Percentiles rank a stretch among this genome's conserved stretches.
phyloP scores from a whole-genome alignment of 37 sponge, comb jelly and placozoan species.

The Chondrilla cf. caribensis region DNA sequence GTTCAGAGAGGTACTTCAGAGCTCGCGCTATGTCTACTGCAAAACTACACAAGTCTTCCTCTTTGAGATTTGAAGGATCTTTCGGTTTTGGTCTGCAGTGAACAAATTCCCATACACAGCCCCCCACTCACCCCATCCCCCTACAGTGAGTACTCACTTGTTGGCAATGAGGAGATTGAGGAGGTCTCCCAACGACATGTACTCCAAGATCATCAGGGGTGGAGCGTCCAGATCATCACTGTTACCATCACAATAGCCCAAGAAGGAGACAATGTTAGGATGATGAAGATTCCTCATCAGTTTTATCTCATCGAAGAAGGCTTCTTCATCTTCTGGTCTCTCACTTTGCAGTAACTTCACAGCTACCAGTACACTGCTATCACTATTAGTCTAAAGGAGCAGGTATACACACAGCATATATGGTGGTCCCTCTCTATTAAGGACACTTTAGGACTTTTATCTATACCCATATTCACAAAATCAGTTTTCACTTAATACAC shows the following conservation, averaged over 20 bases:
- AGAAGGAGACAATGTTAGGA: slow-evolving; percentile 19
- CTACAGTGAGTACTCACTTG: neutral
- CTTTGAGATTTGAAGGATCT: neutral
- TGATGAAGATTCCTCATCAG: slow-evolving; percentile 15
- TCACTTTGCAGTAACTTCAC: slow-evolving; percentile 17
- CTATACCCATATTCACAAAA: neutral
- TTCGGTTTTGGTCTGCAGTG: neutral
- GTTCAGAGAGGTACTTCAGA: slow-evolving; percentile 1
- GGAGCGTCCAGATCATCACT: neutral
- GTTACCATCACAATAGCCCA: neutral
- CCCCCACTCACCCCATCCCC: neutral
- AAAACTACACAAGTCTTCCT: neutral
- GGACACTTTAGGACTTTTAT: too few relatives aligned
- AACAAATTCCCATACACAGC: neutral
- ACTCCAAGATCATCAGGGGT: slow-evolving; percentile 21
- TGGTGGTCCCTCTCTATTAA: too few relatives aligned
- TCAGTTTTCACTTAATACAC: too few relatives aligned
- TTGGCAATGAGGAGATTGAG: slow-evolving; percentile 20
- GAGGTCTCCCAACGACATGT: slow-evolving; percentile 6
- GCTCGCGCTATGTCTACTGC: neutral
- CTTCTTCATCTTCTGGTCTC: neutral
- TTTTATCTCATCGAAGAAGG: neutral
- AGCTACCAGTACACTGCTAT: slow-evolving; percentile 11
- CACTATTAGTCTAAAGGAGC: neutral
- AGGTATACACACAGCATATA: neutral